These are phyloP conservation scores for Zootermopsis nevadensis DNA, from an alignment of 2,888 invertebrate genomes.

Conservation along the genomic window DNA sequence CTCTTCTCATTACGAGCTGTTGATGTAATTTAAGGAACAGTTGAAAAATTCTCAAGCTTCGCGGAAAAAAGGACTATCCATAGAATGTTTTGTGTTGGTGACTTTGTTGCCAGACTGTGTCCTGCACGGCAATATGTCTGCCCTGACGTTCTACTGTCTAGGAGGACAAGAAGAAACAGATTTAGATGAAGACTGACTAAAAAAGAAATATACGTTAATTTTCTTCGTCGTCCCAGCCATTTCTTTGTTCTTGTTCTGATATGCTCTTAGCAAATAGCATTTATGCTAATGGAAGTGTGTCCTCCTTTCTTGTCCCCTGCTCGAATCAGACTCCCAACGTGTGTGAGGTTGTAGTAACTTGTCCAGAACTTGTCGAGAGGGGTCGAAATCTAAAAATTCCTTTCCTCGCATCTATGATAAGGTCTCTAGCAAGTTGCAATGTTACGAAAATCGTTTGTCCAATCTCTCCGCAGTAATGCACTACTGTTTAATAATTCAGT, in stretches of 20 bases:
- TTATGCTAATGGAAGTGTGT: neutral
- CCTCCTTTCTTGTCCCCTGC: neutral
- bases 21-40: neutral
- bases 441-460: no score
- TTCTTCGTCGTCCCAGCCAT: neutral
- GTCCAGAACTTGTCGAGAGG: no score
- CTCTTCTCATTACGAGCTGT: neutral
- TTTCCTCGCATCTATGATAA: no score
- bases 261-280: neutral
- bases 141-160: no score
- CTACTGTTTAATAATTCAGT: no score
- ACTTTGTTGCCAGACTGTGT: neutral
- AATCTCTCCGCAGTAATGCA: no score
- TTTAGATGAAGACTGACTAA: neutral
- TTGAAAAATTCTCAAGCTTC: neutral
- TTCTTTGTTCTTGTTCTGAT: neutral
- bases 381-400: no score
- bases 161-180: neutral
- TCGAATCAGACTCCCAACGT: no score
- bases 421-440: no score
- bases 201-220: neutral
- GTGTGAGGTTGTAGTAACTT: no score
- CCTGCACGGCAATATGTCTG: neutral
- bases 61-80: neutral
- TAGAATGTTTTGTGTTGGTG: neutral